Conservation (phyloP, 2,888 invertebrate species). For the Acrobasis consociella region DNA sequence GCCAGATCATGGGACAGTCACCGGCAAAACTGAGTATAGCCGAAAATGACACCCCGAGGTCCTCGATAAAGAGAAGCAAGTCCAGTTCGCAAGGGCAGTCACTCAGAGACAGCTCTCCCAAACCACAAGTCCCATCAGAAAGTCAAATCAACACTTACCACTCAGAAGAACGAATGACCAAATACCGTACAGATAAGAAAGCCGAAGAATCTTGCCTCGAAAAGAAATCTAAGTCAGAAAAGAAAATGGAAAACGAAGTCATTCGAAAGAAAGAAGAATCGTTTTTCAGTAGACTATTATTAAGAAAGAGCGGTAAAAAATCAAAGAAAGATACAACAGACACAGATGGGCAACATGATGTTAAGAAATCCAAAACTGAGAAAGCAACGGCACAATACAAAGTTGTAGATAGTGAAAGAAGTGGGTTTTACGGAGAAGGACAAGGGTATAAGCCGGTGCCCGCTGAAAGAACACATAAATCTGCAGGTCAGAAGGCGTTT, state of each 20-base stretch:
- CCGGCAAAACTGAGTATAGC: constrained; percentile 80
- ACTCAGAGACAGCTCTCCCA: constrained; percentile 60
- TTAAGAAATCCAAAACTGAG: constrained; percentile 68
- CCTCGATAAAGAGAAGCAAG: constrained; percentile 77
- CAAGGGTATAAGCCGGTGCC: constrained; percentile 67
- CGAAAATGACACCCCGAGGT: constrained; percentile 66
- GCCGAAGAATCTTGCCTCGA: constrained; percentile 76
- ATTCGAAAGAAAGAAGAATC: constrained; percentile 82
- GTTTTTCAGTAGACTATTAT: constrained; percentile 86
- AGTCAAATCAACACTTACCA: constrained; percentile 49
- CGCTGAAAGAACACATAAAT: constrained; percentile 71
- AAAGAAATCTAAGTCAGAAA: constrained; percentile 76
- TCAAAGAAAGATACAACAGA: constrained; percentile 82
- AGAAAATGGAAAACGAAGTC: constrained; percentile 75
- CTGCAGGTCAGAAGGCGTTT: constrained; percentile 75
- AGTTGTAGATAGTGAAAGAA: constrained; percentile 60
- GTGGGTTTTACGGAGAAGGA: constrained; percentile 48
- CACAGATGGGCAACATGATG: constrained; percentile 66
- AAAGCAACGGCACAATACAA: constrained; percentile 64
- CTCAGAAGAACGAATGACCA: constrained; percentile 63
- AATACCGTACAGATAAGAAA: constrained; percentile 66
- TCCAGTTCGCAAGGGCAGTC: constrained; percentile 77
- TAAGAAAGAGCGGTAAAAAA: constrained; percentile 88
- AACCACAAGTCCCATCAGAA: constrained; percentile 46
- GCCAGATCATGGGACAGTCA: constrained; percentile 74